phyloP scores from a whole-genome alignment of 2,113 vertebrate species.

The Hippolais icterina region DNA sequence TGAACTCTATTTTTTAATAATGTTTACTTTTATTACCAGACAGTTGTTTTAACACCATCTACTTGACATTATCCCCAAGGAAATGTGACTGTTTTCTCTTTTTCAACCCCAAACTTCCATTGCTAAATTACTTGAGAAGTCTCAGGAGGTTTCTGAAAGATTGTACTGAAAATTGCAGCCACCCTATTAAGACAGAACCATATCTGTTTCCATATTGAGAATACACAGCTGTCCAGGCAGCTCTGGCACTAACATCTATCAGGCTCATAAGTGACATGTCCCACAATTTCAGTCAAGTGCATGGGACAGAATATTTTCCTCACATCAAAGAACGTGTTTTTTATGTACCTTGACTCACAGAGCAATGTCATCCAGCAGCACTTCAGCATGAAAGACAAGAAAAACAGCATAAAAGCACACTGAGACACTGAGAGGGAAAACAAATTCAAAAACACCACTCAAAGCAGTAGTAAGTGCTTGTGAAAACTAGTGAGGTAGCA shows the following conservation, averaged over 20 bases:
- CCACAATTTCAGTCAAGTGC: slow-evolving; percentile 37
- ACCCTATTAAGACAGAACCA: not conserved
- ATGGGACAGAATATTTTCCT: slow-evolving; percentile 49
- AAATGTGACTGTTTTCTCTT: not conserved
- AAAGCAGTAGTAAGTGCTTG: not conserved
- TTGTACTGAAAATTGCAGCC: not conserved
- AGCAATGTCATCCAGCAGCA: not conserved
- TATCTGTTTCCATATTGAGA: not conserved
- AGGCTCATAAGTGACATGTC: not conserved
- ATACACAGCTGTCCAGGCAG: slow-evolving; percentile 1
- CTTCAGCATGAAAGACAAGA: not conserved
- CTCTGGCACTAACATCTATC: slow-evolving; percentile 2
- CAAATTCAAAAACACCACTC: not conserved
- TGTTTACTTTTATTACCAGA: not conserved
- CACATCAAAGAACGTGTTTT: slow-evolving; percentile 20
- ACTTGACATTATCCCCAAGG: not conserved
- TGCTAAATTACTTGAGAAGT: not conserved
- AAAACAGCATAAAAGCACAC: not conserved
- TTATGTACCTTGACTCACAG: slow-evolving; percentile 4
- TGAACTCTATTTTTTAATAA: not conserved
- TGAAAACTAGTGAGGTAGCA: not conserved
- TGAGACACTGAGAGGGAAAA: not conserved
- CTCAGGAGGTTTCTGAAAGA: not conserved
- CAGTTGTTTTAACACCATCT: not conserved
- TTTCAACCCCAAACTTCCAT: not conserved